Percentiles rank a stretch among this genome's conserved stretches.
Evolutionary conservation across 2,113 vertebrate species (phyloP).

Genomic region (Pangasianodon gigas): DNA sequence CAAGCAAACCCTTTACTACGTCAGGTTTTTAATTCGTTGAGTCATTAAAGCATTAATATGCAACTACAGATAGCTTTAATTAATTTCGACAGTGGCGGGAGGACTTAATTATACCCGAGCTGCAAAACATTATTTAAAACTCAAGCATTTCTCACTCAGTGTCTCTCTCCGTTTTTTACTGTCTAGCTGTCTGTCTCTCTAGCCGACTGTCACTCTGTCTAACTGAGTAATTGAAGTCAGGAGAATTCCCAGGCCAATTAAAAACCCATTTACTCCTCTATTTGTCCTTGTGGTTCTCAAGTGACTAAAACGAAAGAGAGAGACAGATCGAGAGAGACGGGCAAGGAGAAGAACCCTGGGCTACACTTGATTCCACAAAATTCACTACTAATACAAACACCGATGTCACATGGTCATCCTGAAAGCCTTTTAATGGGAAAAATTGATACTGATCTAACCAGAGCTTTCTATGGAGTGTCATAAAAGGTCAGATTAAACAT

Average conservation of each 20-base stretch:
- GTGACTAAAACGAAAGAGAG: neutral
- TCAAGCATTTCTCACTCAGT: neutral
- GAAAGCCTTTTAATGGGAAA: neutral
- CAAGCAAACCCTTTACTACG: neutral
- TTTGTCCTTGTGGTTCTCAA: conserved; percentile 15
- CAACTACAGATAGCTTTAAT: conserved; percentile 35
- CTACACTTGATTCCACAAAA: neutral
- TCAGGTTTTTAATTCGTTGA: conserved; percentile 11
- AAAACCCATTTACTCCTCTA: conserved; percentile 59
- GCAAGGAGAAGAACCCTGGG: neutral
- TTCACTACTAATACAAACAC: neutral
- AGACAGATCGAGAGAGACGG: neutral
- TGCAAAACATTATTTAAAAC: conserved; percentile 31
- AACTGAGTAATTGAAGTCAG: conserved; percentile 35
- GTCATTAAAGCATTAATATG: conserved; percentile 30
- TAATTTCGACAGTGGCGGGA: conserved; percentile 18
- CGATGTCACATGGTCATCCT: neutral
- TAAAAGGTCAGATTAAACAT: neutral
- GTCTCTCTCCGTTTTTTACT: neutral
- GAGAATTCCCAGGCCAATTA: conserved; percentile 54
- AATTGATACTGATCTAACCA: neutral
- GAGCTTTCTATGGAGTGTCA: neutral
- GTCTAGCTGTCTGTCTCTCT: conserved; percentile 1
- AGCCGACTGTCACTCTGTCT: neutral
- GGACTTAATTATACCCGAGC: conserved; percentile 18